These are phyloP conservation scores for Phymanthus crucifer DNA, from an alignment of 92 coral and sea anemone genomes.

Conservation along the genomic window DNA sequence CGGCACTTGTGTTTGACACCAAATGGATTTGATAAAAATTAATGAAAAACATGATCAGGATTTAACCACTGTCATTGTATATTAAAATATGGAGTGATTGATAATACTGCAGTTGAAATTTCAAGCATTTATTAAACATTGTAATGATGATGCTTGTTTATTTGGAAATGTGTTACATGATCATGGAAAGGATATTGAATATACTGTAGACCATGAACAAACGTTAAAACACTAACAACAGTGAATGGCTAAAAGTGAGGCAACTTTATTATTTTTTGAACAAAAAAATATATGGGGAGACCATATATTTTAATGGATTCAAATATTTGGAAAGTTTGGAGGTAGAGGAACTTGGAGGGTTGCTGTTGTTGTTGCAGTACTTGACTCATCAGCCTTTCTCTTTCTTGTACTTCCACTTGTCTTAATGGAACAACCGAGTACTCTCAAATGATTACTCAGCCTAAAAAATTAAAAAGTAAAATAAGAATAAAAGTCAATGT, in stretches of 20 bases:
- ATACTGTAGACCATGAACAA: no score
- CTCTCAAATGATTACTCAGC: constrained; percentile 58
- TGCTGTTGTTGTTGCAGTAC: constrained; percentile 51
- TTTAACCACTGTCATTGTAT: no score
- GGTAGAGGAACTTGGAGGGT: constrained; percentile 80
- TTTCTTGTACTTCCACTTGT: constrained; percentile 63
- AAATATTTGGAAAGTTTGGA: constrained; percentile 58
- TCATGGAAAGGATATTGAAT: no score
- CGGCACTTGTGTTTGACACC: neutral
- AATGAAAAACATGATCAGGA: neutral
- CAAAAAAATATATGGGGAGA: no score
- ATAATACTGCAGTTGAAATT: no score
- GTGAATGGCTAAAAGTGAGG: neutral
- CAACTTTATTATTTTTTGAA: neutral
- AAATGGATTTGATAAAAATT: neutral
- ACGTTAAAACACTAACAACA: no score
- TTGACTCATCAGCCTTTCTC: constrained; percentile 61
- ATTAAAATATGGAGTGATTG: no score
- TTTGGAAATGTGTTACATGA: no score
- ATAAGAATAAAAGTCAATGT: neutral
- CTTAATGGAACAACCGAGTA: constrained; percentile 76
- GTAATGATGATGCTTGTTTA: neutral
- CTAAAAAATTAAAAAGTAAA: constrained; percentile 27
- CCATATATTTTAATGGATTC: neutral
- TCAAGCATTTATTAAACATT: no score